Evolutionary conservation across 2,888 invertebrate genomes (phyloP), one percentile per base, ranked within the genome.

Genomic region (Patella ulyssiponensis): DNA sequence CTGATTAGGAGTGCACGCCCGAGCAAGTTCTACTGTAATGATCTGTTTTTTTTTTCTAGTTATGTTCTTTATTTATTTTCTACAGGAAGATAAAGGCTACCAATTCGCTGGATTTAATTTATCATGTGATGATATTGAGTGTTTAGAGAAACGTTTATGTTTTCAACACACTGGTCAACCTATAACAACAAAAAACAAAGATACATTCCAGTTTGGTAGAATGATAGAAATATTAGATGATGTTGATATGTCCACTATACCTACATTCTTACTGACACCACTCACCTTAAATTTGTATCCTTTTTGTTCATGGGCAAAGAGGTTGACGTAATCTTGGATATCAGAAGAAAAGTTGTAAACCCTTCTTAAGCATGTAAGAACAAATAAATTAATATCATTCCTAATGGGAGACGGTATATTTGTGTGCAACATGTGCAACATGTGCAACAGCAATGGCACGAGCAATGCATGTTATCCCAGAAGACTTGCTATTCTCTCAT

Each of bases 151-250:
- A 72, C 53, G 71, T 73, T 33, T 58, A 74, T 15, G 54, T 27
- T 17, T 56, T 12, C 14, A 53, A 23, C 9, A n/a, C 14, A 15
- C 54, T 53, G 56, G n/a, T 51, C 20, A 14, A 20, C 17, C 27
- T 14, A 54, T 27, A 15, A 52, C 74, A 23, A 9, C 44, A 52
- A 54, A 69, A 33, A 71, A 77, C 14, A 52, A 51, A 17, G 71
- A 17, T 71, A 70, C 75, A 53, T 70, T 83, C 2, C 51, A 76
- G 20, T 77, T 71, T 73, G 87, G 87, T 9, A 75, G 86, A 52
- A 86, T 83, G 80, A 70, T 86, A 11, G 87, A 87, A 70, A 80
- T 87, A n/a, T 73, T 86, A 56, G 86, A 87, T 80, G 86, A 86
- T 75, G 83, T 87, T 44, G 81, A 75, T 64, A 54, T 85, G n/a